These are phyloP conservation scores for Spinibarbus caldwelli DNA, from an alignment of 2,797 vertebrate genomes.

Conservation along the genomic window DNA sequence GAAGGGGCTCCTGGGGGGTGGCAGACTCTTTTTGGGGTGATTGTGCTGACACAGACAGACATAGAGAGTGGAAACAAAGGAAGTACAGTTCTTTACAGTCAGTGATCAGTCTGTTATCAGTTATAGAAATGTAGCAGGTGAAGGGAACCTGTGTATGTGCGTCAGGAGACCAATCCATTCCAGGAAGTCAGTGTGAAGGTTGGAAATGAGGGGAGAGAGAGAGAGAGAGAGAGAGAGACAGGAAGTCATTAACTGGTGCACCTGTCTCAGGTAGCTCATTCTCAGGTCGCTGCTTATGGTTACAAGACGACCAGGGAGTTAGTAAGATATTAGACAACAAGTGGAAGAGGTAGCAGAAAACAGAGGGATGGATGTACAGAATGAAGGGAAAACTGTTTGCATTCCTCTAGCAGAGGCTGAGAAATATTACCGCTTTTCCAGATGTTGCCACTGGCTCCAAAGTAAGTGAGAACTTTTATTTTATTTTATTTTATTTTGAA, in stretches of 20 bases:
- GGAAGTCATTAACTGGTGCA: slow-evolving; percentile 43
- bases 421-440: slow-evolving; percentile 48
- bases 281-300: slow-evolving; percentile 15
- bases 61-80: slow-evolving; percentile 31
- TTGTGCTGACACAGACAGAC: slow-evolving; percentile 25
- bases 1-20: slow-evolving; percentile 5
- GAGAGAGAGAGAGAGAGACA: slow-evolving; percentile 36
- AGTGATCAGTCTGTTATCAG: slow-evolving; percentile 32
- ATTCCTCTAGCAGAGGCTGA: slow-evolving; percentile 53
- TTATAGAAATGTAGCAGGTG: slow-evolving; percentile 28
- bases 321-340: background rate
- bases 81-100: slow-evolving; percentile 8
- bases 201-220: slow-evolving; percentile 19
- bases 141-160: slow-evolving; percentile 35
- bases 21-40: slow-evolving; percentile 31
- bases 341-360: slow-evolving; percentile 1
- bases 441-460: slow-evolving; percentile 42
- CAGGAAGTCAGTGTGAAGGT: slow-evolving; percentile 33
- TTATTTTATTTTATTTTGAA: background rate
- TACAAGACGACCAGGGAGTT: slow-evolving; percentile 19
- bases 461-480: slow-evolving; percentile 43
- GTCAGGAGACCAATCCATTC: slow-evolving; percentile 22
- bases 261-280: slow-evolving; percentile 52
- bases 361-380: slow-evolving; percentile 40
- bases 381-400: background rate